phyloP scores from a whole-genome alignment of 2,888 invertebrate species.

The Sussaba pulchella region DNA sequence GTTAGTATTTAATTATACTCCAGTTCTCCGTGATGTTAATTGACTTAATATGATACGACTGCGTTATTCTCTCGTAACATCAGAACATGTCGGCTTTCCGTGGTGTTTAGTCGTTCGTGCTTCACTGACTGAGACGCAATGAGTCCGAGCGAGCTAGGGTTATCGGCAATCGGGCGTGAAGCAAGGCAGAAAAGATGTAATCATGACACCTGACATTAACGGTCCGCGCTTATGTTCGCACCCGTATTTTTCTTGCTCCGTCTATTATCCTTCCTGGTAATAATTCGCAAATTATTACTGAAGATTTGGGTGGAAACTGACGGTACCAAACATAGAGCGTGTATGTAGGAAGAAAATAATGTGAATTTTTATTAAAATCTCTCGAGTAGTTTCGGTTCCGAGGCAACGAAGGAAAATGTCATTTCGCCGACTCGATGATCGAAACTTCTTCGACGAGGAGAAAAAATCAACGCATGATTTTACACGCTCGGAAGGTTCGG shows the following conservation, averaged over 20 bases:
- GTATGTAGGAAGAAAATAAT: conserved; percentile 2
- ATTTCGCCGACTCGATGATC: conserved; percentile 14
- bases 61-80: conserved; percentile 19
- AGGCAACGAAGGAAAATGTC: conserved; percentile 53
- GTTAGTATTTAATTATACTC: conserved; percentile 24
- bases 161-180: no score
- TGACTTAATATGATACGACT: conserved; percentile 37
- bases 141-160: no score
- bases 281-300: conserved; percentile 75
- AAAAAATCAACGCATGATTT: neutral
- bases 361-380: neutral
- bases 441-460: conserved; percentile 27
- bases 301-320: conserved; percentile 76
- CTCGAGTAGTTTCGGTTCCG: conserved; percentile 47
- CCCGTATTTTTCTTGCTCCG: conserved; percentile 31
- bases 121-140: no score
- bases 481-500: conserved; percentile 20
- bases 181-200: no score
- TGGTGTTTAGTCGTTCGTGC: no score
- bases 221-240: conserved; percentile 48
- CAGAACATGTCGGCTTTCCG: conserved; percentile 27
- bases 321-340: neutral
- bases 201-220: conserved; percentile 65
- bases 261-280: conserved; percentile 71
- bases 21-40: conserved; percentile 29